Base-by-base conservation (phyloP, 2,113 vertebrate genomes). In the Phylloscopus trochiloides region DNA sequence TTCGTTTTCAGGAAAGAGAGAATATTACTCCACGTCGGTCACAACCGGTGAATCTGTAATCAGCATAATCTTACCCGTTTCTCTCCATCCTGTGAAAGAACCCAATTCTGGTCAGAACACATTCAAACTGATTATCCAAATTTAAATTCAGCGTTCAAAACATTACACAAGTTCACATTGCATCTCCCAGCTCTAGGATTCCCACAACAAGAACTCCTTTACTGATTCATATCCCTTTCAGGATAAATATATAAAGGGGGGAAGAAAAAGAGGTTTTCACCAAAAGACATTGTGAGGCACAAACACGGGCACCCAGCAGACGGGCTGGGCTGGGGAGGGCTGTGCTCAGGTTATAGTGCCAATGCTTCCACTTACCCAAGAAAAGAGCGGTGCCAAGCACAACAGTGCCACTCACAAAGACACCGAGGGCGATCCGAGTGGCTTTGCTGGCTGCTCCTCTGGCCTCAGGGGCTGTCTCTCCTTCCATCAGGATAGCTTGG, bases 281-380 rank as follows among this genome's bases (percentile, higher is more conserved):
- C 21, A 11, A 28, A 65, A 51, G 17, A 38, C 1, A 0, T 7
- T 0, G 1, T 7, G 52, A 16, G 31, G 47, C 88, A 48, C 38
- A 29, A 14, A 29, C 45, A 54, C 14, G 1, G 5, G 40, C 65
- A 36, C 57, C 4, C 17, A 84, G 63, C 31, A 34, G 84, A 8
- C 26, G 26, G 32, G 19, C 57, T 26, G 26, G 32, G 19, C 57
- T 92, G 34, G 29, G 52, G 36, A 83, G 66, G 48, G 36, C 0
- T 52, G 28, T 8, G 1, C 6, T 73, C 71, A 65, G 57, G 48
- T 65, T 62, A 26, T 62, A 26, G 12, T 20, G 34, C 20, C 7
- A 1, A n/a, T 3, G 11, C 76, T 76, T 55, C 20, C 77, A 97
- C 98, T 98, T 97, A 98, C 98, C 98, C 86, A 98, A 70, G 94